These are phyloP conservation scores for Malachius bipustulatus DNA, from an alignment of 2,888 invertebrate genomes.

Conservation along the genomic window DNA sequence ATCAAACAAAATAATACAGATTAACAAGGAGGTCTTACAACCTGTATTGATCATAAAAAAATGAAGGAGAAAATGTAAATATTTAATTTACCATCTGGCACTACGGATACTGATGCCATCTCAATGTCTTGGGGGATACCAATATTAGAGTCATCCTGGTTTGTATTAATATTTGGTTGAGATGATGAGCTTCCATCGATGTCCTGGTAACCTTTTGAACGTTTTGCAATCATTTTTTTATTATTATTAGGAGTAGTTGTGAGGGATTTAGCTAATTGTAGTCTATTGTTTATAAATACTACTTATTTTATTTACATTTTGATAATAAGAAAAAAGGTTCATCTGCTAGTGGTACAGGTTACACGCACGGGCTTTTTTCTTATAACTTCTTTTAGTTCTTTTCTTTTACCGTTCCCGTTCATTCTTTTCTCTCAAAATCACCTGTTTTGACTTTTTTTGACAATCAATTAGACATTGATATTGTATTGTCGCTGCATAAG, in stretches of 20 bases:
- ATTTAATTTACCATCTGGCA: slow-evolving; percentile 56
- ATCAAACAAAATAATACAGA: slow-evolving; percentile 3
- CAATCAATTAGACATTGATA: no score
- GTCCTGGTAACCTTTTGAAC: slow-evolving; percentile 50
- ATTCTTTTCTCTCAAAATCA: no score
- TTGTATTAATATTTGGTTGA: slow-evolving; percentile 28
- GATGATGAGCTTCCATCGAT: slow-evolving; percentile 41
- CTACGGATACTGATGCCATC: slow-evolving; percentile 68
- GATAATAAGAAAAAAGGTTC: no score
- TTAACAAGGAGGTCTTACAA: background rate
- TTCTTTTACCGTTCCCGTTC: no score
- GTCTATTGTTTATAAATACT: background rate
- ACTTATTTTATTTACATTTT: no score
- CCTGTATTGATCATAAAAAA: background rate
- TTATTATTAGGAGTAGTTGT: no score
- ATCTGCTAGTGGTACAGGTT: no score
- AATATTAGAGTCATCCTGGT: slow-evolving; percentile 38
- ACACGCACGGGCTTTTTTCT: no score
- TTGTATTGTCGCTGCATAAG: no score
- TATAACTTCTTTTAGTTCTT: no score
- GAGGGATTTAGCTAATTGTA: background rate
- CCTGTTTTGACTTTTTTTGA: no score
- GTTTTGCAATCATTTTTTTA: slow-evolving; percentile 39
- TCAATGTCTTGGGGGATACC: slow-evolving; percentile 51
- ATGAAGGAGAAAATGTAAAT: slow-evolving; percentile 4